Base-by-base conservation (phyloP, 2,113 vertebrate genomes). In the Thomomys bottae region DNA sequence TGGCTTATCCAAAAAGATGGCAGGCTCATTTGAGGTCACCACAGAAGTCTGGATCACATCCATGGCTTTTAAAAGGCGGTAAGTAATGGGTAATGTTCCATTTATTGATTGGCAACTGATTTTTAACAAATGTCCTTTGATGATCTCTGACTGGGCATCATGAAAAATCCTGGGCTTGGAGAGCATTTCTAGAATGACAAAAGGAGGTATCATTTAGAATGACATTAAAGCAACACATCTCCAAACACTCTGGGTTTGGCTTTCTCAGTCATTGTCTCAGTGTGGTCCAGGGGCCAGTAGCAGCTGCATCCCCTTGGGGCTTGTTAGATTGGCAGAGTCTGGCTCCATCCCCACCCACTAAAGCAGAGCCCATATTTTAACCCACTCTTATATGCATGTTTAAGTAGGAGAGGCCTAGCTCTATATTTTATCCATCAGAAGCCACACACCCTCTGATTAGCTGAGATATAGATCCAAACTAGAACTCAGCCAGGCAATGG, bases 81-180 rank as follows among this genome's bases (percentile, higher is more conserved):
- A 97, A 28, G 11, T 49, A 64, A 97, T 90, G n/a, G 96, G 96
- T 0, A 10, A 8, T 0, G 88, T 96, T 36, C 96, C 96, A 0
- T 90, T 93, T 70, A 18, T 1, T 0, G 96, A 96, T 3, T 95
- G 95, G 92, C 96, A 97, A 21, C 73, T 49, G 81, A 97, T 17
- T 72, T 66, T 42, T 5, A 97, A 34, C 30, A 79, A 17, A 18
- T 93, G 90, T 42, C 96, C 96, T 81, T 95, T 96, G 84, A 95
- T 85, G 80, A 96, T 76, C 81, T 96, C 96, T 0, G 61, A 78
- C 32, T 10, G 32, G 76, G 77, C 34, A 11, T 95, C 32, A 8
- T 92, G 67, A 67, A 88, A 95, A 90, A 97, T 97, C 38, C 42
- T 87, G 84, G 95, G 96, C 32, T 6, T 68, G 67, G 96, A 96